Evolutionary conservation across 2,888 invertebrate genomes (phyloP), one percentile per base, ranked within the genome.

Genomic region (Podabrus alpinus): DNA sequence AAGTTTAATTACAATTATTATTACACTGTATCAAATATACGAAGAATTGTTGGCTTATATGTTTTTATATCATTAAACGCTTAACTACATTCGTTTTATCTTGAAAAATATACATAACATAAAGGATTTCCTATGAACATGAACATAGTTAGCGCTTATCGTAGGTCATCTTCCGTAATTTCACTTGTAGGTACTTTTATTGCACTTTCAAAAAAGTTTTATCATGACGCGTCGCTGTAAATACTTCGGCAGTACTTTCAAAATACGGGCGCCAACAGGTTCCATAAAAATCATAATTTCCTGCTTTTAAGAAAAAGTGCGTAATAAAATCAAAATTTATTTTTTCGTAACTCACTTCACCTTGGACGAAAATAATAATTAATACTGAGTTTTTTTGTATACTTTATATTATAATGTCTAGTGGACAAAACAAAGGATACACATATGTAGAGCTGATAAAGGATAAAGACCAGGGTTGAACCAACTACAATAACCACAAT

Each of bases 391-490:
- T 82, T 82, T 82, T 82, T 64, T 82, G 81, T 81, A 81, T 79
- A 78, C 79, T 75, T 15, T 79, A 80, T 78, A 81, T 79, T 80
- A 79, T 78, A 79, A 73, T 79, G 78, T 81, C 79, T 80, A 82
- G 72, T 80, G 78, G 78, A 72, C 82, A 83, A 84, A 85, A 84
- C 83, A 84, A 83, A 81, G 81, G 80, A 77, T 82, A 79, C 82
- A 81, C 83, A 83, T 83, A 83, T 83, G 83, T 82, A 83, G 82
- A 84, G 82, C 83, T 83, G 83, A 84, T 85, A 84, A 84, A 85
- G 83, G 83, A 85, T 84, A 84, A 84, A 85, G 83, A 83, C 84
- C 82, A 77, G 84, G 85, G 85, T 84, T 85, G 83, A 82, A 80
- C 82, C 80, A 80, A 81, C 78, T 78, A 84, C 84, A 84, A 85